A percentile compares a stretch with the other conserved stretches of the same genome.
Conservation (phyloP, 2,888 invertebrate genomes). For the Mongoloraphidia duomilia region DNA sequence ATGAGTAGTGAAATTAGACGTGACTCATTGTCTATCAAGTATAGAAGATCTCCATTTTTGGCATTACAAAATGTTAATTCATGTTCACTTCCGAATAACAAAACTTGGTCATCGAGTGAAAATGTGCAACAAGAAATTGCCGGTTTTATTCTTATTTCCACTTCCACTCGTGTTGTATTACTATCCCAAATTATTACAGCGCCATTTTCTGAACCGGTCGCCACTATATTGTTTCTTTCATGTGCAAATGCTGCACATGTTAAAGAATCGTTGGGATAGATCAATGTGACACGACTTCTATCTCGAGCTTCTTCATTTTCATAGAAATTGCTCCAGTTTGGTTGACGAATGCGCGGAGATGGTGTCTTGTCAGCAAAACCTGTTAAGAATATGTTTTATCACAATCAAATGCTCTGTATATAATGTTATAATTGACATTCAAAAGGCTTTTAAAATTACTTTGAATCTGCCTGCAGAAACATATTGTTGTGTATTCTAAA, state of each 20-base stretch:
- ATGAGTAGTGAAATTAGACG: conserved; percentile 13
- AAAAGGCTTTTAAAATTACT: no score
- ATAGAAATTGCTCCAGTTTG: conserved; percentile 23
- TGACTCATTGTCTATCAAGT: conserved; percentile 13
- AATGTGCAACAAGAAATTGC: conserved; percentile 16
- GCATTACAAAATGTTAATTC: conserved; percentile 16
- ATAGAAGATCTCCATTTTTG: conserved; percentile 14
- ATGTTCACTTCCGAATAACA: conserved; percentile 16
- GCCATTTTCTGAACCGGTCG: conserved; percentile 16
- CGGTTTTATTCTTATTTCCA: not conserved
- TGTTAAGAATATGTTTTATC: conserved; percentile 9
- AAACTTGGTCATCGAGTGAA: conserved; percentile 16
- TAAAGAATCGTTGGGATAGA: conserved; percentile 6
- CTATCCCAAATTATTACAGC: conserved; percentile 15
- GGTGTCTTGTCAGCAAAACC: conserved; percentile 15
- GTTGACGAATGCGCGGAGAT: conserved; percentile 25
- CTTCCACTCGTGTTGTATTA: not conserved
- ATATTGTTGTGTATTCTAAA: no score
- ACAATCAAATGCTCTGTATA: not conserved
- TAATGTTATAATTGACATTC: not conserved
- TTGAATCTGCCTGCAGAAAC: no score
- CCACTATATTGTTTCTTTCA: conserved; percentile 13
- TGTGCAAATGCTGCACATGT: conserved; percentile 11
- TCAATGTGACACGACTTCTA: conserved; percentile 11
- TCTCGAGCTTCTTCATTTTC: conserved; percentile 18